These are phyloP conservation scores for Atractosteus spatula DNA, from an alignment of 2,113 vertebrate species.

Conservation along the genomic window DNA sequence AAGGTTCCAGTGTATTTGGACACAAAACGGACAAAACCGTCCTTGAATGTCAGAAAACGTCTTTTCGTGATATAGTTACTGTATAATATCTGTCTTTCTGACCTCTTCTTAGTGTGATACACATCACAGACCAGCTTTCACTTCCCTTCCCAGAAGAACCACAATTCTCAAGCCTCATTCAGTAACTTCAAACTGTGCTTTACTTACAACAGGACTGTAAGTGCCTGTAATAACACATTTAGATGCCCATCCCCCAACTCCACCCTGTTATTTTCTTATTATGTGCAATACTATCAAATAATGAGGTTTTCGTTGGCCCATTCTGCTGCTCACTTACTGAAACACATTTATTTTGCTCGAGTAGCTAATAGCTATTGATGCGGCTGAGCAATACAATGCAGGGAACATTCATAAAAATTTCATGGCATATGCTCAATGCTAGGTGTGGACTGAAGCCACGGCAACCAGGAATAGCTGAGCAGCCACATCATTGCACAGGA, in stretches of 20 bases:
- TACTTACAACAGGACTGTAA: neutral
- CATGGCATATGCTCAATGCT: conserved; percentile 53
- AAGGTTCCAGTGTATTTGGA: no score
- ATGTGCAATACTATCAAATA: conserved; percentile 60
- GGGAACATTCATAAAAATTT: conserved; percentile 64
- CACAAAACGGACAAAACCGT: no score
- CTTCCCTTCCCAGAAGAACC: no score
- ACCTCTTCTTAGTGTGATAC: no score
- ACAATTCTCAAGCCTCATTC: no score
- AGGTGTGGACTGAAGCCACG: conserved; percentile 40
- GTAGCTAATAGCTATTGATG: conserved; percentile 68
- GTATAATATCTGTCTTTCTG: no score
- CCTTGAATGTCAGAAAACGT: no score
- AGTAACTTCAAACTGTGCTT: no score
- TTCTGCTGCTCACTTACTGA: conserved; percentile 54
- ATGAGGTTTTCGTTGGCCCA: conserved; percentile 26
- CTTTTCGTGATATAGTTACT: no score
- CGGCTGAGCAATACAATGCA: conserved; percentile 41
- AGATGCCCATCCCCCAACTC: conserved; percentile 17
- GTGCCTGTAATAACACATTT: conserved; percentile 1
- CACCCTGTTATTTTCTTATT: conserved; percentile 43
- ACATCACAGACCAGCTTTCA: no score
- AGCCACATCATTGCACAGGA: conserved; percentile 1
- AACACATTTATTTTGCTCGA: conserved; percentile 60
- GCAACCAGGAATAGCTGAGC: conserved; percentile 17